Base-by-base conservation (phyloP, 2,888 invertebrate species). In the Ryuthela nishihirai region DNA sequence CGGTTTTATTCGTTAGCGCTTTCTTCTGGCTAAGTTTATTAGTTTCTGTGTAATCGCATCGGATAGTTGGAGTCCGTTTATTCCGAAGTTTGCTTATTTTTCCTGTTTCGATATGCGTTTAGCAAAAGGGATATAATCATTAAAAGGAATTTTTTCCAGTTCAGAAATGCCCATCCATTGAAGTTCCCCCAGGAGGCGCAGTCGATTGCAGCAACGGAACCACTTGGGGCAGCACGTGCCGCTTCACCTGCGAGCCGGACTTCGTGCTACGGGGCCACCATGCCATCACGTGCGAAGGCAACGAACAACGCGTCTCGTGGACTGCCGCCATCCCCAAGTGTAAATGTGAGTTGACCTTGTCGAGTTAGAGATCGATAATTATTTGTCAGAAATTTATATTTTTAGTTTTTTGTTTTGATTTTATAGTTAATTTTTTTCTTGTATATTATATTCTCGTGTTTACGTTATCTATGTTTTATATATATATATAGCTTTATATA, bases 171-270 rank as follows among this genome's bases (percentile, higher is more conserved):
- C 38, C 42, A 24, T 36, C 47, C 7, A 18, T 54, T 23, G 39
- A 39, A 12, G 20, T 41, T 2, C 38, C 39, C 21, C 21, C 18
- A 25, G 42, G 43, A 21, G 48, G 53, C n/a, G 38, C 49, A 5
- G 40, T 60, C 9, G 26, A 54, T 17, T 60, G 60, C 20, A 52
- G 49, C 6, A 29, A 54, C 24, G 60, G 45, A n/a, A 38, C 29
- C n/a, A 24, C 54, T 17, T 54, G 54, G 60, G 60, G 60, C 18
- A 60, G 60, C 29, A 38, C 41, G n/a, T 60, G 60, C 26, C 15
- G 26, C 5, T 54, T 60, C 12, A 38, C 36, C 6, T 60, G 60
- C 32, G 42, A 24, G 20, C 10, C 43, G 0, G 42, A 40, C 23
- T 54, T 36, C 44, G 38, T 44, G 5, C 36, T 60, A 4, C 40